Evolutionary conservation across 2,888 invertebrate species (phyloP), one percentile per base, ranked within the genome.

Genomic region (Sarcophaga variegata): DNA sequence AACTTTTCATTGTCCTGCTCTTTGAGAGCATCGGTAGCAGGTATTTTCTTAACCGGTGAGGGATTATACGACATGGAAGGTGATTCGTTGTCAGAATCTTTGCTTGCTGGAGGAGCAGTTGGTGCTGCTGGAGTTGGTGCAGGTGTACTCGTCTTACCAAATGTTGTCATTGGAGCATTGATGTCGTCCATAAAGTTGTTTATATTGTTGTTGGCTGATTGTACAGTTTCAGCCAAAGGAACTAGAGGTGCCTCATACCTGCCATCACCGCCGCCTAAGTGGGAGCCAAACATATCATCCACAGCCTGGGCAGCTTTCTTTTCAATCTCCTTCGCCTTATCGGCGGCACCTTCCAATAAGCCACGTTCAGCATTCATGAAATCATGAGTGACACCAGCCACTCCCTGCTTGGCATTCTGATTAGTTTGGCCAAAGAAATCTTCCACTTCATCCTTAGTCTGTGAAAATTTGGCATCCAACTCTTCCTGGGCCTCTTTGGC

Each of bases 1-100:
- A 93, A 93, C 84, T 93, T 93, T 64, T 93, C 93, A 88, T 93
- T 92, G 75, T 93, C 93, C 88, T 93, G 93, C 84, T 93, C 93
- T 83, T 92, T 93, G 4, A 93, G 90, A 2, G 92, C 91, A 88
- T 91, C 91, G 4, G 92, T 89, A 75, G 92, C 89, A 27, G 92
- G 91, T 74, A 90, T 89, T 89, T 92, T 93, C 85, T 92, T 93
- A 75, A 91, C 93, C 86, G 93, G 93, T 85, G 93, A 93, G 60
- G 93, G 91, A 82, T 93, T 92, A 69, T 92, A 93, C 8, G 93
- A 93, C 69, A 92, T 90, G 83, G 93, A 93, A 79, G 92, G 92
- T 8, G 93, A 93, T 83, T 93, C 92, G 60, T 92, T 92, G 77
- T 93, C 93, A 27, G 93, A 93, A 83, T 93, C 93, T 87, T 91